Evolutionary conservation across 2,113 vertebrate genomes (phyloP).

Genomic region (Paradoxurus hermaphroditus): DNA sequence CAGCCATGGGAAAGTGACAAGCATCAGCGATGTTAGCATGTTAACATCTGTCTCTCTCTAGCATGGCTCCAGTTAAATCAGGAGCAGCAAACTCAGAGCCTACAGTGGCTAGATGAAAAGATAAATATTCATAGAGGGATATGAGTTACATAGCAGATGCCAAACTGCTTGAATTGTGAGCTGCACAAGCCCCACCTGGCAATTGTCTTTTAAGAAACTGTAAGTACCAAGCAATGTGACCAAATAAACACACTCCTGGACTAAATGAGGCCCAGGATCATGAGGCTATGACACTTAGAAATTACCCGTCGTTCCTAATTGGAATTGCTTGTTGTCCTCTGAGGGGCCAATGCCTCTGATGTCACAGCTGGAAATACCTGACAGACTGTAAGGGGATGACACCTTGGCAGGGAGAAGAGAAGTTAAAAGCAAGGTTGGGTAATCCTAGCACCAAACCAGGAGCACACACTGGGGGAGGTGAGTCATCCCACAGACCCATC

Average conservation of each 20-base stretch:
- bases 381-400: background rate
- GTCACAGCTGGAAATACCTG: background rate
- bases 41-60: background rate
- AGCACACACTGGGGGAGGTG: slow-evolving; percentile 50
- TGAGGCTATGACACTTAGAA: background rate
- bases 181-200: background rate
- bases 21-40: background rate
- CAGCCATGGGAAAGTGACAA: no score
- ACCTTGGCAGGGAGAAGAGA: background rate
- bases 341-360: background rate
- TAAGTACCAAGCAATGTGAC: background rate
- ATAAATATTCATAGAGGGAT: background rate
- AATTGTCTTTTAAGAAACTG: background rate
- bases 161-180: background rate
- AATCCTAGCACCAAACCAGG: background rate
- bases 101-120: background rate
- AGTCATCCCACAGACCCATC: slow-evolving; percentile 72
- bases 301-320: background rate
- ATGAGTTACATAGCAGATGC: background rate
- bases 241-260: no score
- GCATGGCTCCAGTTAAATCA: background rate
- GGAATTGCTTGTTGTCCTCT: background rate
- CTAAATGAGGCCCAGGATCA: background rate
- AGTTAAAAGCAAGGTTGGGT: slow-evolving; percentile 2
- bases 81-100: background rate